These are phyloP conservation scores for Pteronotus mesoamericanus DNA, from an alignment of 2,797 vertebrate species.

Conservation along the genomic window DNA sequence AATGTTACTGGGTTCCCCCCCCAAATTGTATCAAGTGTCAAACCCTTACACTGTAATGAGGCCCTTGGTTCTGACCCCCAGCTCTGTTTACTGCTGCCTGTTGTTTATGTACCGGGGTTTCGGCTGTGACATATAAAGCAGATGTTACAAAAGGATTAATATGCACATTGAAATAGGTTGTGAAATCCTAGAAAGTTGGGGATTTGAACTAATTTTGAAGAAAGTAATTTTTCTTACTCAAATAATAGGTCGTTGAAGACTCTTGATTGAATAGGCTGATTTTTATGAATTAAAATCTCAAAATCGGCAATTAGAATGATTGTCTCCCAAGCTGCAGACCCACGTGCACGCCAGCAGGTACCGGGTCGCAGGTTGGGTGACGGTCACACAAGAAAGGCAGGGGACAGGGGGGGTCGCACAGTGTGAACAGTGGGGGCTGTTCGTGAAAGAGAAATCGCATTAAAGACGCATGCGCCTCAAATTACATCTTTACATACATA, in stretches of 20 bases:
- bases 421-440: neutral
- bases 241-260: neutral
- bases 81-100: neutral
- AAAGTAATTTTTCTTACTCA: neutral
- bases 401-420: neutral
- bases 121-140: neutral
- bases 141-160: neutral
- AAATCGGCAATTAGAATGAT: neutral
- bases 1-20: neutral
- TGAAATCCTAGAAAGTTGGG: neutral
- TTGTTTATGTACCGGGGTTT: neutral
- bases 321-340: neutral
- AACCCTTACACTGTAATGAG: neutral
- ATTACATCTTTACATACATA: neutral
- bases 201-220: neutral
- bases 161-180: neutral
- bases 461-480: neutral
- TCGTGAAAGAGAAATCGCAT: neutral
- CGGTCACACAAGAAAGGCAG: neutral
- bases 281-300: neutral
- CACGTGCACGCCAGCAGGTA: neutral
- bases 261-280: neutral
- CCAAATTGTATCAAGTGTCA: neutral
- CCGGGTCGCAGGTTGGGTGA: neutral
- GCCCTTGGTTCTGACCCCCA: neutral